A percentile compares a stretch with the other conserved stretches of the same genome.
phyloP scores from a whole-genome alignment of 1,140 invertebrate species.

The Mya arenaria region DNA sequence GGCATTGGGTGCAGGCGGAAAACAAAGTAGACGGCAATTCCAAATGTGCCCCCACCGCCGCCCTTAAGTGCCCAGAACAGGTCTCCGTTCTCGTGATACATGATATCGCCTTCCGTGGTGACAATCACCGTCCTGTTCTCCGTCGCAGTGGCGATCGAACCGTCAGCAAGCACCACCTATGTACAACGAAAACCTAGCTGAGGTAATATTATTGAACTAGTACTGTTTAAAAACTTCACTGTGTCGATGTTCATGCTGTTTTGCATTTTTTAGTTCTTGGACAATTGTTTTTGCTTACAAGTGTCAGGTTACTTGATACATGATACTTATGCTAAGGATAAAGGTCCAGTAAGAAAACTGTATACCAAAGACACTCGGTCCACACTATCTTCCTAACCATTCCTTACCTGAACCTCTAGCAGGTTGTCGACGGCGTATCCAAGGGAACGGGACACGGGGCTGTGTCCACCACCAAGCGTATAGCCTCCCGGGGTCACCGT shows the following conservation, averaged over 20 bases:
- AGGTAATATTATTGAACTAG: too few species aligned
- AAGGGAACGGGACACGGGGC: conserved; percentile 54
- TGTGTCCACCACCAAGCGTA: conserved; percentile 70
- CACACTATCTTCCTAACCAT: too few species aligned
- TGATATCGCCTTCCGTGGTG: background rate
- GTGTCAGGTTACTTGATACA: too few species aligned
- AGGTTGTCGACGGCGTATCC: conserved; percentile 70
- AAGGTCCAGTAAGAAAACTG: too few species aligned
- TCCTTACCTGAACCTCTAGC: conserved; percentile 55
- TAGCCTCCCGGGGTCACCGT: conserved; percentile 66
- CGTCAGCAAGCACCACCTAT: conserved; percentile 59
- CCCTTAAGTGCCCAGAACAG: conserved; percentile 72
- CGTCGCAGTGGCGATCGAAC: conserved; percentile 29
- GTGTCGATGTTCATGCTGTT: too few species aligned
- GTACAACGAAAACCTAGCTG: background rate
- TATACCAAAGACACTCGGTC: too few species aligned
- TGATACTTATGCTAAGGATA: too few species aligned
- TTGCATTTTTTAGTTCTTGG: too few species aligned
- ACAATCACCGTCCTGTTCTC: conserved; percentile 15
- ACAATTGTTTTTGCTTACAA: too few species aligned
- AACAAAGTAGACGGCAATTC: conserved; percentile 58
- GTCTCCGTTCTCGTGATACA: conserved; percentile 33
- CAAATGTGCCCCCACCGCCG: conserved; percentile 70
- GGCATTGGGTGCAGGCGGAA: conserved; percentile 60
- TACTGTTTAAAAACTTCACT: too few species aligned